phyloP scores from a whole-genome alignment of 1,140 invertebrate species.

The Tenebrio molitor region DNA sequence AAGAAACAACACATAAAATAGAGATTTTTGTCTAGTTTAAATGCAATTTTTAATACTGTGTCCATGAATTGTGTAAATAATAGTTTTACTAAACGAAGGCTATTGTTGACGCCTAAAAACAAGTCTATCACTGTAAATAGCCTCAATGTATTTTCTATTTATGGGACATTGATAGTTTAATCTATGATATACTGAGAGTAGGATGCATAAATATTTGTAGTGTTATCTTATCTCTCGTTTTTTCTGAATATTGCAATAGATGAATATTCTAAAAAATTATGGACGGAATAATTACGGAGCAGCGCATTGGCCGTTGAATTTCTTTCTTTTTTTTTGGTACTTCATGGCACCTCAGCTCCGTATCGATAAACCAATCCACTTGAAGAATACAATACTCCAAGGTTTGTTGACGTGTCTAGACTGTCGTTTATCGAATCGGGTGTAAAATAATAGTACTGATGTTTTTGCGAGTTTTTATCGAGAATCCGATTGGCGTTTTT shows the following conservation, averaged over 20 bases:
- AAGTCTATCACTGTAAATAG: conserved; percentile 29
- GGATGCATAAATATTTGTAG: conserved; percentile 42
- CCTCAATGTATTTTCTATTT: conserved; percentile 32
- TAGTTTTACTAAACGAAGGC: conserved; percentile 13
- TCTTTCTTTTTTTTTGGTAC: neutral
- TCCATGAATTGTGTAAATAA: neutral
- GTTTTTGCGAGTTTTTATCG: too few species aligned
- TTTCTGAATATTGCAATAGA: conserved; percentile 31
- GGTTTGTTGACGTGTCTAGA: neutral
- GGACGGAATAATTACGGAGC: neutral
- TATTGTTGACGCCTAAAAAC: neutral
- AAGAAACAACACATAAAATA: neutral
- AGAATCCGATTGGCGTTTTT: too few species aligned
- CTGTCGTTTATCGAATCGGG: conserved; percentile 4
- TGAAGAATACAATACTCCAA: neutral
- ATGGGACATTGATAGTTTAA: conserved; percentile 22
- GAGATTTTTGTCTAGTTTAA: neutral
- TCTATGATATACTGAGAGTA: conserved; percentile 11
- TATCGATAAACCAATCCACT: conserved; percentile 18
- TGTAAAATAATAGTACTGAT: neutral
- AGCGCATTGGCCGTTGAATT: neutral
- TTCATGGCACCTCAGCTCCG: neutral
- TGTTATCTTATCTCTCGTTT: conserved; percentile 39
- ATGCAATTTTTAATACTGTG: neutral
- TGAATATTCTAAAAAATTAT: conserved; percentile 7